Conservation (phyloP, 2,113 vertebrate genomes). For the Sitta europaea region DNA sequence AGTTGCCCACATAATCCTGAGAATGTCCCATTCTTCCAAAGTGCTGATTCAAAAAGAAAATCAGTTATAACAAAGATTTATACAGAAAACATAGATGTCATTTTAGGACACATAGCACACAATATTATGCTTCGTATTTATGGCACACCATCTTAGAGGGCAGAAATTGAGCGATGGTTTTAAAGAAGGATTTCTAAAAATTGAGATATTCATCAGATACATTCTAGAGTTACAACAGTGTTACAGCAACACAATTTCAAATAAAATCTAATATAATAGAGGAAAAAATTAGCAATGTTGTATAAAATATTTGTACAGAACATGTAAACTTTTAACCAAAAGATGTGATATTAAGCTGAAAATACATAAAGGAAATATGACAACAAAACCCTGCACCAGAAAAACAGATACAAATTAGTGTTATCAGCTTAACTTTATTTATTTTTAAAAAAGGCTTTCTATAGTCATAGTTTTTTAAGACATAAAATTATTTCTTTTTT, state of each 20-base stretch:
- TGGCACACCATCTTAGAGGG: neutral
- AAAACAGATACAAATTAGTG: neutral
- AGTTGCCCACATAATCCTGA: neutral
- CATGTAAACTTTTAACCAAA: neutral
- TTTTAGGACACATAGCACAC: neutral
- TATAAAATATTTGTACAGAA: neutral
- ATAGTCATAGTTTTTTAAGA: neutral
- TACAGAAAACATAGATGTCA: neutral
- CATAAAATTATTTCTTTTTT: neutral
- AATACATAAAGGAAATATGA: neutral
- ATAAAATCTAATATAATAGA: neutral
- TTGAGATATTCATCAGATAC: neutral
- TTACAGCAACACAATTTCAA: neutral
- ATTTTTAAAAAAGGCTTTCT: neutral
- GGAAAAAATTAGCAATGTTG: neutral
- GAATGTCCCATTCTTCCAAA: neutral
- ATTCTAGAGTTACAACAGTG: neutral
- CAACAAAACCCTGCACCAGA: neutral
- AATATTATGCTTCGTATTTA: neutral
- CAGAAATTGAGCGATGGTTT: neutral
- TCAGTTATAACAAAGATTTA: neutral
- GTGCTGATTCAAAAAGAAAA: neutral
- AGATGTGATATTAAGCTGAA: neutral
- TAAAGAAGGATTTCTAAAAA: neutral
- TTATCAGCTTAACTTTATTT: neutral